Conservation (phyloP, 2,797 vertebrate genomes). For the Cyclura pinguis region DNA sequence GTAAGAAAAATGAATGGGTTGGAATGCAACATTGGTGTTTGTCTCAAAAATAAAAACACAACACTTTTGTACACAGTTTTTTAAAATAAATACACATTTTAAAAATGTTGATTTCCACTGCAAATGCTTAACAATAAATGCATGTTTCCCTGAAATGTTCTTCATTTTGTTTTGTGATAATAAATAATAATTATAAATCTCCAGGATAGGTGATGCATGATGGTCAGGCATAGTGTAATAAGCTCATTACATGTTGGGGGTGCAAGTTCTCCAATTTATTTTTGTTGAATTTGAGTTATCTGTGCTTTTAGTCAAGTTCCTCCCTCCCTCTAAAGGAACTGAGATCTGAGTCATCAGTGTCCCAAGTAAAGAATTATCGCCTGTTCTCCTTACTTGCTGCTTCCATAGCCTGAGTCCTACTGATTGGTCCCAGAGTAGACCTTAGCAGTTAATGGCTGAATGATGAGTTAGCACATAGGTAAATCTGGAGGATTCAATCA, state of each 20-base stretch:
- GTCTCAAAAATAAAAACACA: slow-evolving; percentile 79
- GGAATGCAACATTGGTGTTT: slow-evolving; percentile 62
- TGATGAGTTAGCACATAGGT: too few relatives aligned
- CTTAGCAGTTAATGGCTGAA: too few relatives aligned
- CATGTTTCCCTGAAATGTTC: slow-evolving; percentile 78
- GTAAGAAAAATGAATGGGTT: slow-evolving; percentile 60
- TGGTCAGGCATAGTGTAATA: not conserved
- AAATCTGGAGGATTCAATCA: too few relatives aligned
- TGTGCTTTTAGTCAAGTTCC: not conserved
- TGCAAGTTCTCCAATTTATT: not conserved
- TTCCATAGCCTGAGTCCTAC: too few relatives aligned
- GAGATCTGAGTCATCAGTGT: not conserved
- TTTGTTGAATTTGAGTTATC: not conserved
- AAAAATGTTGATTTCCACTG: slow-evolving; percentile 82
- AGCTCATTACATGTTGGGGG: not conserved
- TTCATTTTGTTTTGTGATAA: slow-evolving; percentile 73
- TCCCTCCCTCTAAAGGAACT: not conserved
- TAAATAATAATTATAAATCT: not conserved
- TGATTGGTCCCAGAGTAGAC: too few relatives aligned
- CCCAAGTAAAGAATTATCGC: not conserved
- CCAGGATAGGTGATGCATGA: not conserved
- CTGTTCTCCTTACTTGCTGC: too few relatives aligned
- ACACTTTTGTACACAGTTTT: slow-evolving; percentile 84
- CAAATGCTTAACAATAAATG: slow-evolving; percentile 84
- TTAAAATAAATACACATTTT: slow-evolving; percentile 81